A percentile compares a stretch with the other conserved stretches of the same genome.
Conservation (phyloP, 1,140 invertebrate species). For the Heliconius melpomene region DNA sequence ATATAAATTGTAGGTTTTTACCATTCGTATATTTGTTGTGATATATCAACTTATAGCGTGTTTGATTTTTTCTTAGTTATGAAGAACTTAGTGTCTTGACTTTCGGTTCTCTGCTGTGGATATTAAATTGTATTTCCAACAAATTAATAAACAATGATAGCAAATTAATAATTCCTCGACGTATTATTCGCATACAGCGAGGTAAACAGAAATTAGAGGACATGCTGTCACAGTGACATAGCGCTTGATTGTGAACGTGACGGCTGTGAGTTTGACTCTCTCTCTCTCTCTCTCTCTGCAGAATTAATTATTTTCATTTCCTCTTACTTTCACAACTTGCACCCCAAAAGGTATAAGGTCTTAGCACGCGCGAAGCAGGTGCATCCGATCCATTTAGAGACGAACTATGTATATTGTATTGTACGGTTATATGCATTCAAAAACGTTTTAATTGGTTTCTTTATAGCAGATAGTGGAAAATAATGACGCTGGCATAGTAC, state of each 20-base stretch:
- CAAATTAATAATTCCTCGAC: too few species aligned
- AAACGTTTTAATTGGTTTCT: slow-evolving; percentile 9
- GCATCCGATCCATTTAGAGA: slow-evolving; percentile 33
- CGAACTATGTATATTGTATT: slow-evolving; percentile 8
- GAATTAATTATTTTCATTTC: too few species aligned
- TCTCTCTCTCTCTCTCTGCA: too few species aligned
- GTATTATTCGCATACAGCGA: too few species aligned
- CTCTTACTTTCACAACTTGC: slow-evolving; percentile 22
- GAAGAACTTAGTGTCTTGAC: not conserved
- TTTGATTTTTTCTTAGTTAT: not conserved
- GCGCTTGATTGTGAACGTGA: too few species aligned
- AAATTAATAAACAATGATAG: too few species aligned
- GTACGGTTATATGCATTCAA: not conserved
- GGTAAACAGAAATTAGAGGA: too few species aligned
- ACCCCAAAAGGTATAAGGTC: slow-evolving; percentile 24
- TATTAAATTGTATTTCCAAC: too few species aligned
- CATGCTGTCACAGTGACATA: too few species aligned
- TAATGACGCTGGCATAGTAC: not conserved
- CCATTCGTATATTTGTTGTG: not conserved
- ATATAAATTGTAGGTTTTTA: slow-evolving; percentile 26
- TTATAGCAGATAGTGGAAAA: not conserved
- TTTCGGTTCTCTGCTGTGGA: not conserved
- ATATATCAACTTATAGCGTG: not conserved
- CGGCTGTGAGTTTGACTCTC: too few species aligned
- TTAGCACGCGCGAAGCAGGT: slow-evolving; percentile 41